Base-by-base conservation (phyloP, 2,888 invertebrate genomes). In the Acleris sparsana region DNA sequence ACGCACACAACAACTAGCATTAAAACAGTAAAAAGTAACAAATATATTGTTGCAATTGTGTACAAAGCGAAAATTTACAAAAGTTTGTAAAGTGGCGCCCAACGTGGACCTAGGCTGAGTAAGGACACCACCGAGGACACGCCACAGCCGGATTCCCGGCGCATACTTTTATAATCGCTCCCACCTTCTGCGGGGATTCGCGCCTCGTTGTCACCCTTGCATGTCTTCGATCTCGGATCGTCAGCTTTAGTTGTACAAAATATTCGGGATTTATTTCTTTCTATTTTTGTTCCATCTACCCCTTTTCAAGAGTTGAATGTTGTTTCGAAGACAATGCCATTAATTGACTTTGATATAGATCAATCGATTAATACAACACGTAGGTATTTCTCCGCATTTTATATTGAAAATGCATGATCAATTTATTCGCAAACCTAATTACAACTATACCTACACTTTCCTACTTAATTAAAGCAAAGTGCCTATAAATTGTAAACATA, bases 101-200 rank as follows among this genome's bases (percentile, higher is more conserved):
- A 68, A 56, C 65, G 53, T 51, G 56, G 64, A 25, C 46, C 59
- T 53, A 22, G 20, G 55, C 51, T 43, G 58, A 59, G 48, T 53
- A 52, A 18, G n/a, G 48, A 53, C 58, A 33, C 46, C 29, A 53
- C 60, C 25, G 59, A 16, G 29, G 49, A 77, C 74, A 73, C 77
- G 77, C 75, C 73, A 69, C 71, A 70, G 74, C 75, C 76, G 79
- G 83, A 84, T 83, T 85, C 80, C 77, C 77, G 71, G 73, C 80
- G 85, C 83, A 87, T 86, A 85, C 83, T 87, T 87, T 73, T 85
- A 84, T 84, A 87, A 85, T 84, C 85, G 84, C 81, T 82, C 84
- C 75, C 78, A 77, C 75, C 79, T 76, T 81, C 80, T 78, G 80
- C 73, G 69, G 77, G 81, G 84, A 84, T 76, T 71, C 64, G 72